Base-by-base conservation (phyloP, 2,888 invertebrate species). In the Eupithecia subumbrata region DNA sequence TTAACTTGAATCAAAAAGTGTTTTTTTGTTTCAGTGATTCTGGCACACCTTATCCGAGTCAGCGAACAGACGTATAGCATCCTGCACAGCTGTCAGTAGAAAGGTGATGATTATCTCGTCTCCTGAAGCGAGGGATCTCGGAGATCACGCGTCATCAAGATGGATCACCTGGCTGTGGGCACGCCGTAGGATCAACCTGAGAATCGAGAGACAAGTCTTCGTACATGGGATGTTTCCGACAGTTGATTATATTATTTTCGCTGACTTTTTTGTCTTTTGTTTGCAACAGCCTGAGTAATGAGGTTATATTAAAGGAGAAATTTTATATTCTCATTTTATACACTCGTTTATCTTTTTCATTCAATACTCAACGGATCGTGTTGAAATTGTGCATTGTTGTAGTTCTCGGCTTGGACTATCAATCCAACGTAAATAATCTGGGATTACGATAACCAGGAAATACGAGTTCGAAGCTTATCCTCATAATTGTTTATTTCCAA, bases 31-130 rank as follows among this genome's bases (percentile, higher is more conserved):
- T 56, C 52, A 56, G 52, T 25, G 25, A 30, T 25, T 69, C 69
- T 18, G 25, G 45, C 14, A 16, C 69, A 25, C 69, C 30, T 18
- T 69, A 45, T 69, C 12, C 69, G 11, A 45, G 25, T 22, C 71
- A 60, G 60, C 63, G 25, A 56, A 63, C 75, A 72, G 68, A 72
- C 69, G 48, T 43, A 75, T 75, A 60, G 25, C 60, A 60, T 60
- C 75, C 75, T 75, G 75, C 30, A 52, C 60, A 30, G 22, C 63
- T 69, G 68, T 60, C 68, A 9, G 45, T n/a, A 18, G 71, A 73
- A 34, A 69, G 63, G 63, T 69, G 75, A 72, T 72, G 72, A 72
- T 75, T 75, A 75, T 72, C 75, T 52, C 64, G 72, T 75, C 75
- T 64, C 72, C 75, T 56, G 69, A 52, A 14, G 64, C 60, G 12